Evolutionary conservation across 1,140 invertebrate species (phyloP).

Genomic region (Diprion similis): DNA sequence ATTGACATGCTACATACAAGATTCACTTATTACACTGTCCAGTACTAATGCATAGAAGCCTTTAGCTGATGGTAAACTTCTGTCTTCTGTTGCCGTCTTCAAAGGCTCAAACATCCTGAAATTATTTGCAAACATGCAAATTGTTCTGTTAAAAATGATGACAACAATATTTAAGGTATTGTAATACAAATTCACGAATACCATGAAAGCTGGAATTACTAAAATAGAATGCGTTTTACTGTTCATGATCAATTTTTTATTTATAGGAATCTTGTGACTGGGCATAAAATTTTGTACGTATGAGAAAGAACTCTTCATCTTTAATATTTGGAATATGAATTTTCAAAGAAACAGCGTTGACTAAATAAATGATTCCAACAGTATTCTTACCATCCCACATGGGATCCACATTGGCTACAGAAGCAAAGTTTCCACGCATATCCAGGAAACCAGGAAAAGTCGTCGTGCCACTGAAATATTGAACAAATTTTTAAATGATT

Average conservation of each 20-base stretch:
- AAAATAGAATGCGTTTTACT: no score
- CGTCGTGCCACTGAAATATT: constrained; percentile 42
- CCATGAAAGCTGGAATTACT: no score
- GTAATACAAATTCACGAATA: no score
- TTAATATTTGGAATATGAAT: not conserved
- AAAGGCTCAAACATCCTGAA: constrained; percentile 51
- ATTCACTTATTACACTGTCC: constrained; percentile 46
- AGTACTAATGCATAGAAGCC: constrained; percentile 49
- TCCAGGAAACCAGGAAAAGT: constrained; percentile 57
- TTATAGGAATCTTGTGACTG: no score
- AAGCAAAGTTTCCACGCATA: constrained; percentile 58
- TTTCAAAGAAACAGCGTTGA: constrained; percentile 12
- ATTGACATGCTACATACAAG: constrained; percentile 41
- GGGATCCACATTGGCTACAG: constrained; percentile 54
- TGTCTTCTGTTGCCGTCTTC: constrained; percentile 28
- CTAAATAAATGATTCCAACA: not conserved
- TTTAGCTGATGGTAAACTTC: constrained; percentile 33
- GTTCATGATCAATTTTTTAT: no score
- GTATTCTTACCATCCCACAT: constrained; percentile 58
- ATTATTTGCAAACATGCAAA: constrained; percentile 19
- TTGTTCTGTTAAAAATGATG: no score
- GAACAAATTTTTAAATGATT: not conserved
- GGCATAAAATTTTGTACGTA: no score
- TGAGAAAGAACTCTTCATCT: no score
- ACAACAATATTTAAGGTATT: no score